phyloP scores from a whole-genome alignment of 2,888 invertebrate genomes.

The Sialis lutaria region DNA sequence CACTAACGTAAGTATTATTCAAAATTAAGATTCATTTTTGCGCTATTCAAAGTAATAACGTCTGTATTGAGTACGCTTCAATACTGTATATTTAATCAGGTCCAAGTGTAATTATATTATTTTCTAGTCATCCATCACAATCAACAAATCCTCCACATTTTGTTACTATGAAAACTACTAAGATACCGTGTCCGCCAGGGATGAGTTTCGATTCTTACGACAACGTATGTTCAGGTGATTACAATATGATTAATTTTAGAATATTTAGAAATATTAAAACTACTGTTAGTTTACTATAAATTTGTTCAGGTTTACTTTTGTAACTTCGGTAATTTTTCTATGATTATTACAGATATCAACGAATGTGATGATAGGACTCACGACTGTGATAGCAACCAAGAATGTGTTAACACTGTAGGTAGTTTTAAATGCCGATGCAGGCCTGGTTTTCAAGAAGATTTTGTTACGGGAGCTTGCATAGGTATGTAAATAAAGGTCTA shows the following conservation, averaged over 20 bases:
- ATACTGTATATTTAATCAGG: too few relatives aligned
- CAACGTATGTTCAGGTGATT: neutral
- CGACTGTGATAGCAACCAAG: conserved; percentile 42
- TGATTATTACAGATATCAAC: conserved; percentile 36
- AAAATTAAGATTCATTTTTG: neutral
- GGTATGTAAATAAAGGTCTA: conserved; percentile 24
- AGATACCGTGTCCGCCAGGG: too few relatives aligned
- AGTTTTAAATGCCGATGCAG: conserved; percentile 47
- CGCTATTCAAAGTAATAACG: too few relatives aligned
- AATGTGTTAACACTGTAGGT: conserved; percentile 51
- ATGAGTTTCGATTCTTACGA: too few relatives aligned
- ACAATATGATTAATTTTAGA: neutral
- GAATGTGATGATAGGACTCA: conserved; percentile 39
- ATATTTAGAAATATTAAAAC: too few relatives aligned
- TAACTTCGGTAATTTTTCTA: neutral
- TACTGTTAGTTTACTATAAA: too few relatives aligned
- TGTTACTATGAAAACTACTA: too few relatives aligned
- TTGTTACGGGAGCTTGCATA: conserved; percentile 40
- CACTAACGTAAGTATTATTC: neutral
- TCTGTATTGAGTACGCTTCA: too few relatives aligned
- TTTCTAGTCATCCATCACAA: too few relatives aligned
- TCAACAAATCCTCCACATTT: too few relatives aligned
- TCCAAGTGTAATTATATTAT: too few relatives aligned
- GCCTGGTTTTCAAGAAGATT: conserved; percentile 42
- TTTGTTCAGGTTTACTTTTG: too few relatives aligned